Percentiles rank a stretch among this genome's conserved stretches.
Conservation (phyloP, 2,113 vertebrate genomes). For the Carettochelys insculpta region DNA sequence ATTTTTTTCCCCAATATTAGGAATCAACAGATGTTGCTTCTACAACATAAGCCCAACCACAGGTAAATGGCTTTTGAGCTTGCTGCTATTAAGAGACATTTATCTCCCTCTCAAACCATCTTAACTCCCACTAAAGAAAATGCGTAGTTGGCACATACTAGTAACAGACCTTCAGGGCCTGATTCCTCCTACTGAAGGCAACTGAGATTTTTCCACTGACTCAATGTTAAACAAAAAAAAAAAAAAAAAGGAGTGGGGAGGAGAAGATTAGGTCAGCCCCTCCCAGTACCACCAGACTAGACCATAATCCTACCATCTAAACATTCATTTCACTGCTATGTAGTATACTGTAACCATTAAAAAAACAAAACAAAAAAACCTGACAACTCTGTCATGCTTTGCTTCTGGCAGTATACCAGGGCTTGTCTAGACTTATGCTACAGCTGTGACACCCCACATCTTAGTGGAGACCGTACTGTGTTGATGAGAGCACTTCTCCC, state of each 20-base stretch:
- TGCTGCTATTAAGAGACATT: background rate
- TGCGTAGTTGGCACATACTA: background rate
- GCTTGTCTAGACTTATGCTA: background rate
- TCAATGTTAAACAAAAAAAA: background rate
- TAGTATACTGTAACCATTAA: background rate
- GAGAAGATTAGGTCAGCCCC: background rate
- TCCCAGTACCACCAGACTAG: background rate
- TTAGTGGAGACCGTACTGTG: background rate
- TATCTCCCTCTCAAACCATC: background rate
- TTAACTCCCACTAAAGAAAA: background rate
- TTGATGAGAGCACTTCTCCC: background rate
- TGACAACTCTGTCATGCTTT: background rate
- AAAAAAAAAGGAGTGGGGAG: fast-evolving
- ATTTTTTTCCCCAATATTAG: background rate
- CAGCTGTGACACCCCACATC: too few relatives aligned
- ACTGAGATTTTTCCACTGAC: background rate
- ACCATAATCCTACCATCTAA: background rate
- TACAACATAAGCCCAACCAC: background rate
- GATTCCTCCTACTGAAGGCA: background rate
- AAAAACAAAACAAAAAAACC: too few relatives aligned
- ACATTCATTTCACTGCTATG: too few relatives aligned
- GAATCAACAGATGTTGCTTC: background rate
- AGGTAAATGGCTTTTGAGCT: fast-evolving
- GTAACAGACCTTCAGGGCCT: background rate
- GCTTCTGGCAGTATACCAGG: background rate